Percentiles rank a stretch among this genome's conserved stretches.
These are phyloP conservation scores for Oscheius sp. DNA, from an alignment of 2,888 invertebrate genomes.

Conservation along the genomic window DNA sequence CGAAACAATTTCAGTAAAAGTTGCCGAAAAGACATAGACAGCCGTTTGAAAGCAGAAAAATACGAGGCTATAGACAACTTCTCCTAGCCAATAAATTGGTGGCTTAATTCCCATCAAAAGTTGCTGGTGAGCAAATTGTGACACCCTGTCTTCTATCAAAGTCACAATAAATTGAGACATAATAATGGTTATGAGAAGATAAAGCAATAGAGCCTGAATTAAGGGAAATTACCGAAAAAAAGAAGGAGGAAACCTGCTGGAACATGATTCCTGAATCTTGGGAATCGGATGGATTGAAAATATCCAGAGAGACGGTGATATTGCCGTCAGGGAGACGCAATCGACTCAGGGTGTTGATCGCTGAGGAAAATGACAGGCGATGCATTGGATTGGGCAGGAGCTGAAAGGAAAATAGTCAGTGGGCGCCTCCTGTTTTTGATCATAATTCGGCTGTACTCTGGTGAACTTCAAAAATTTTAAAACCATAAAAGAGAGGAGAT, in stretches of 20 bases:
- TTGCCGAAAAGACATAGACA: constrained; percentile 31
- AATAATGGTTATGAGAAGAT: constrained; percentile 45
- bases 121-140: constrained; percentile 63
- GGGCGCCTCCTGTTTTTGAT: no score
- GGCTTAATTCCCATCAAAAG: constrained; percentile 59
- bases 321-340: background rate
- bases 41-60: constrained; percentile 22
- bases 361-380: background rate
- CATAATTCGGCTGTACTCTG: no score
- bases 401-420: background rate
- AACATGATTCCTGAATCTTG: background rate
- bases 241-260: background rate
- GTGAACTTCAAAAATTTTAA: no score
- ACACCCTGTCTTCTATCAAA: constrained; percentile 56
- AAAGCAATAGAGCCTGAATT: background rate
- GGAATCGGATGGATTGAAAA: background rate
- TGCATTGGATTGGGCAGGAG: constrained; percentile 2
- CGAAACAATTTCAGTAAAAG: constrained; percentile 18
- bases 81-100: constrained; percentile 54
- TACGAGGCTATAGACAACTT: constrained; percentile 3
- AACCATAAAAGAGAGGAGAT: no score
- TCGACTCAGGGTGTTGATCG: background rate
- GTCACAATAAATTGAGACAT: constrained; percentile 50
- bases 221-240: background rate
- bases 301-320: constrained; percentile 2